Evolutionary conservation across 2,888 invertebrate genomes (phyloP).

Genomic region (Desoria tigrina): DNA sequence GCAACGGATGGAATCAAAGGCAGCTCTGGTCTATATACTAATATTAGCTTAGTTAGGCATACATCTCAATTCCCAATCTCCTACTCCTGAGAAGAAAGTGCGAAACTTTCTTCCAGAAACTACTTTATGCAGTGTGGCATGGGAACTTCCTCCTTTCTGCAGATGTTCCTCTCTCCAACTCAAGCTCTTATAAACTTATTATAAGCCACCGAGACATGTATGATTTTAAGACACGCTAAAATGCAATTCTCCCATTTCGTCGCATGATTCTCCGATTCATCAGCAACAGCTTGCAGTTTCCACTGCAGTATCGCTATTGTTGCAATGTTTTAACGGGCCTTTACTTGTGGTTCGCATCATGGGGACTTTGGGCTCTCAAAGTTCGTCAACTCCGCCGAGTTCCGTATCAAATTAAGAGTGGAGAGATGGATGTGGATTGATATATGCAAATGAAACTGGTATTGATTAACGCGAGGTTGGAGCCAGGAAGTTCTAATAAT

Average conservation of each 20-base stretch:
- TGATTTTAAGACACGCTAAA: conserved; percentile 18
- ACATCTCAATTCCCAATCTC: conserved; percentile 9
- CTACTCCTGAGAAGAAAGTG: background rate
- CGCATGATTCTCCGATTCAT: background rate
- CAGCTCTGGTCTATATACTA: too few relatives aligned
- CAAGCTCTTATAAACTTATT: background rate
- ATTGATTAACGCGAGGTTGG: too few relatives aligned
- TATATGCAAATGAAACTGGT: too few relatives aligned
- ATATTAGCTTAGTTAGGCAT: background rate
- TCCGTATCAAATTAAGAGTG: too few relatives aligned
- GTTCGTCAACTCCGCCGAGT: too few relatives aligned
- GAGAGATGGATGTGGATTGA: too few relatives aligned
- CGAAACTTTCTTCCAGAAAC: background rate
- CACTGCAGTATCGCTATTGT: background rate
- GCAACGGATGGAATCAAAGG: too few relatives aligned
- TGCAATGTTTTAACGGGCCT: too few relatives aligned
- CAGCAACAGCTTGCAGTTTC: background rate
- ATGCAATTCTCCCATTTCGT: conserved; percentile 12
- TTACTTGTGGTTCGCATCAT: too few relatives aligned
- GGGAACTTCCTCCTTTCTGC: conserved; percentile 1
- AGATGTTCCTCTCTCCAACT: conserved; percentile 1
- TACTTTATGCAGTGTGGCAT: conserved; percentile 2
- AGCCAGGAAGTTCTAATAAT: too few relatives aligned
- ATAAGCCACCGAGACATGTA: too few relatives aligned
- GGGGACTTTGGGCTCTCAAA: too few relatives aligned